phyloP scores from a whole-genome alignment of 2,888 invertebrate genomes.

The Caradrina kadenii region DNA sequence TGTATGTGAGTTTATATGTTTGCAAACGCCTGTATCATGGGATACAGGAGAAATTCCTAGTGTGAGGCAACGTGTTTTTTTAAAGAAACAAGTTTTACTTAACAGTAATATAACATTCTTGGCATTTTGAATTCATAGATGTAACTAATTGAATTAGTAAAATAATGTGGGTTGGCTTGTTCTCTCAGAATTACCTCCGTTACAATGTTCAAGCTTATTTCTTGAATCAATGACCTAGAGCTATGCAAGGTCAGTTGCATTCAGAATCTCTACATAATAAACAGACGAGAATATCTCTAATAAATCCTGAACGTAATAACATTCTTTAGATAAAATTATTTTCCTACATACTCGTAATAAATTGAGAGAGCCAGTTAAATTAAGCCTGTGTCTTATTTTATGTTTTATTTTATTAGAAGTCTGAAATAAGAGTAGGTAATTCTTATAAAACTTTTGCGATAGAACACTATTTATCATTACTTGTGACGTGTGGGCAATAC shows the following conservation, averaged over 20 bases:
- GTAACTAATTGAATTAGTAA: no score
- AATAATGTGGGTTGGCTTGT: no score
- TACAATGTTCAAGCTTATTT: slow-evolving; percentile 6
- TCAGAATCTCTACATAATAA: slow-evolving; percentile 27
- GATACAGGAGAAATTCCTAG: no score
- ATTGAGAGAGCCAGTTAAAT: slow-evolving; percentile 35
- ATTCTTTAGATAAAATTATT: slow-evolving; percentile 29
- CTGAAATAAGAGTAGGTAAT: slow-evolving; percentile 16
- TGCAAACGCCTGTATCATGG: no score
- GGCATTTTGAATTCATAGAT: no score
- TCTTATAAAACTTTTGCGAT: slow-evolving; percentile 28
- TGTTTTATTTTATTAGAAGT: slow-evolving; percentile 42
- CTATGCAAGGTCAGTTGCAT: slow-evolving; percentile 44
- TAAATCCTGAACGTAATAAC: slow-evolving; percentile 39
- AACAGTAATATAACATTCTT: no score
- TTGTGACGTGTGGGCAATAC: slow-evolving; percentile 9
- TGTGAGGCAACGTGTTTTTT: no score
- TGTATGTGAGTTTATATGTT: no score
- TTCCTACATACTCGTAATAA: slow-evolving; percentile 36
- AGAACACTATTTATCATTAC: slow-evolving; percentile 32
- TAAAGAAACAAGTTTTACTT: no score
- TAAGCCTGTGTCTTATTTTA: slow-evolving; percentile 42
- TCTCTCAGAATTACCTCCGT: no score
- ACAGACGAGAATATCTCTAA: slow-evolving; percentile 41
- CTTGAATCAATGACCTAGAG: slow-evolving; percentile 35